phyloP scores from a whole-genome alignment of 2,888 invertebrate species.

The Tipula lateralis region DNA sequence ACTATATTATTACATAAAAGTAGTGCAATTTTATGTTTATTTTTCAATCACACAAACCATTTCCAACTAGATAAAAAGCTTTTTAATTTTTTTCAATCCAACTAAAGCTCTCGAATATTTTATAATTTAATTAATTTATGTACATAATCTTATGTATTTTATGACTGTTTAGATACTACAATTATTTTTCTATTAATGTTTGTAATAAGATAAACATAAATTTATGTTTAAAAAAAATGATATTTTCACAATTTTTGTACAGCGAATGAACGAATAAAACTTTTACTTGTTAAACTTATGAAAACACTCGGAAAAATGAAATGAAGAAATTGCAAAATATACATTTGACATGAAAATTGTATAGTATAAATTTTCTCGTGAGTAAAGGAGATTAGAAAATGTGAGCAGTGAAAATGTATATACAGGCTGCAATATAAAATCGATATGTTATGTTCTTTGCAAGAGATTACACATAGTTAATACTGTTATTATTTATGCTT shows the following conservation, averaged over 20 bases:
- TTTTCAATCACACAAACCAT: background rate
- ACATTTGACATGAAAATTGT: background rate
- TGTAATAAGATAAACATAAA: background rate
- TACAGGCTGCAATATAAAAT: background rate
- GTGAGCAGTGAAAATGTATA: background rate
- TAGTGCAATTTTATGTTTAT: background rate
- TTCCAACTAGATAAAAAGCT: background rate
- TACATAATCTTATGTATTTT: background rate
- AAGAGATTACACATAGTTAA: no score
- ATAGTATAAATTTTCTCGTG: background rate
- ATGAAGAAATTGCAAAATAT: background rate
- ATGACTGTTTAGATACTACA: background rate
- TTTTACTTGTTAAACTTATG: background rate
- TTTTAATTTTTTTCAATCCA: background rate
- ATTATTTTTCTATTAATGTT: background rate
- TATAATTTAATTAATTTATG: background rate
- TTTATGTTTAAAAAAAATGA: background rate
- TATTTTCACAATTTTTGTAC: background rate
- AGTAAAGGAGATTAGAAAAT: background rate
- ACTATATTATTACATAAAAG: background rate
- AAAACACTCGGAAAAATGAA: slow-evolving; percentile 19
- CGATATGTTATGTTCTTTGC: background rate
- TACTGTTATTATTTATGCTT: no score
- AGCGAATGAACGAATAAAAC: background rate
- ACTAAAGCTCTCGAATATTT: background rate